phyloP scores from a whole-genome alignment of 2,797 vertebrate species.

The Ceryle rudis region DNA sequence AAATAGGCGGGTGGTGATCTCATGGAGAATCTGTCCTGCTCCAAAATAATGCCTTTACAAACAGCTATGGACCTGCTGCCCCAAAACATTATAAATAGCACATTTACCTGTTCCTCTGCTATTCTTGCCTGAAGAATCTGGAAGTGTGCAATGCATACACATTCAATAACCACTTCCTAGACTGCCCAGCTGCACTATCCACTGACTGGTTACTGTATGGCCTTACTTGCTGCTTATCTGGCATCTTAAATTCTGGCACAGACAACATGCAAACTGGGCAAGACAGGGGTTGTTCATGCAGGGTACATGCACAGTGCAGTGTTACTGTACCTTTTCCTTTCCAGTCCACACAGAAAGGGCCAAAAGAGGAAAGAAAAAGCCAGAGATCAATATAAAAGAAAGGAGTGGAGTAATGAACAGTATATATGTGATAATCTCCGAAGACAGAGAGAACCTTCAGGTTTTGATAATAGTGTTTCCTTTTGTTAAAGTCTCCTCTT shows the following conservation, averaged over 20 bases:
- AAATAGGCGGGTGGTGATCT: neutral
- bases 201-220: neutral
- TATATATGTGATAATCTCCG: neutral
- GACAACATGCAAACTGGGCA: conserved; percentile 26
- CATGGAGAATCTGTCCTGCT: neutral
- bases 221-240: neutral
- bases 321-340: conserved; percentile 95
- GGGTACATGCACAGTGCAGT: conserved; percentile 45
- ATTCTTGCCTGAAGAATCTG: neutral
- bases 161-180: neutral
- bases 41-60: neutral
- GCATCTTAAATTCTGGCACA: neutral
- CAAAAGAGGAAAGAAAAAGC: conserved; percentile 78
- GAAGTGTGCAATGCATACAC: neutral
- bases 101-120: neutral
- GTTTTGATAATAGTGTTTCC: neutral
- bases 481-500: neutral
- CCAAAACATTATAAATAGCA: neutral
- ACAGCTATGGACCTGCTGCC: neutral
- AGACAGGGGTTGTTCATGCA: conserved; percentile 68
- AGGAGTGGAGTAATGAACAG: conserved; percentile 26
- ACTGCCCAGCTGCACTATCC: neutral
- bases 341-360: conserved; percentile 80
- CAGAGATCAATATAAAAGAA: conserved; percentile 74
- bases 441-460: neutral